Percentiles rank a stretch among this genome's conserved stretches.
Evolutionary conservation across 2,888 invertebrate genomes (phyloP).

Genomic region (Mylabris sibirica): DNA sequence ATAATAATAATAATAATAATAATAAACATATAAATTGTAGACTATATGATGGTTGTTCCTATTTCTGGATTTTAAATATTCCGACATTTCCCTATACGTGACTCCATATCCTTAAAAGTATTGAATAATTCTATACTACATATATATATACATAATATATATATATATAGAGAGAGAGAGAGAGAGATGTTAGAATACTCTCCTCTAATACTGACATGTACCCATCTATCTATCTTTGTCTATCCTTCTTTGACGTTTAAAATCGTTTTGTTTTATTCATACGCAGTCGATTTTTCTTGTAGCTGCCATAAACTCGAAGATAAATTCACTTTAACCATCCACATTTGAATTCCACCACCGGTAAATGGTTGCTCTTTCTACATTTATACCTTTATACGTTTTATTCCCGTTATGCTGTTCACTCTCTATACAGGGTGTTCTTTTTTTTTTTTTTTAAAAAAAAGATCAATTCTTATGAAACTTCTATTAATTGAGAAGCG

Average conservation of each 20-base stretch:
- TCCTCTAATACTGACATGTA: background rate
- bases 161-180: no score
- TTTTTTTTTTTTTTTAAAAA: no score
- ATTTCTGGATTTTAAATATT: conserved; percentile 52
- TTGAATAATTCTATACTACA: conserved; percentile 56
- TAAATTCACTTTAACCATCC: conserved; percentile 52
- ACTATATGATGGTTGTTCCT: conserved; percentile 29
- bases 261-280: conserved; percentile 61
- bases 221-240: background rate
- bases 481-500: no score
- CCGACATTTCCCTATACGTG: conserved; percentile 55
- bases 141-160: background rate
- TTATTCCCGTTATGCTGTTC: background rate
- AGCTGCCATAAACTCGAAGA: conserved; percentile 55
- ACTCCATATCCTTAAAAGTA: conserved; percentile 57
- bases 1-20: background rate
- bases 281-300: conserved; percentile 56
- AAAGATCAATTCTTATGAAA: no score
- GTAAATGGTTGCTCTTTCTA: conserved; percentile 36
- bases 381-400: conserved; percentile 7
- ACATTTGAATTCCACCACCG: conserved; percentile 51
- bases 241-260: conserved; percentile 53
- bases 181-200: no score
- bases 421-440: background rate
- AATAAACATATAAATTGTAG: background rate